Evolutionary conservation across 1,140 invertebrate genomes (phyloP), one percentile per base, ranked within the genome.

Genomic region (Euwallacea similis): DNA sequence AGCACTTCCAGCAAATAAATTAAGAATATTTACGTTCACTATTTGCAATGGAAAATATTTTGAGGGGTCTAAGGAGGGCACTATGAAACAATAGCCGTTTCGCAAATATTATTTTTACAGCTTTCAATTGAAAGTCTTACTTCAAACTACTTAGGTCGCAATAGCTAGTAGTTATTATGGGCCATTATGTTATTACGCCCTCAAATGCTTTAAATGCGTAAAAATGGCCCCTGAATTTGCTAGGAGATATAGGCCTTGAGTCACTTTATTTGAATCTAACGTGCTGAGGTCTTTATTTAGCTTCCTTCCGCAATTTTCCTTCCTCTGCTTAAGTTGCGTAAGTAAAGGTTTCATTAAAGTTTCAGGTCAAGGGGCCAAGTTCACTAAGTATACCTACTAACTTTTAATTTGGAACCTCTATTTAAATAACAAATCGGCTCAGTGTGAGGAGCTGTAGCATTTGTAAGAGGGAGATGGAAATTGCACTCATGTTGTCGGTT

Each of bases 121-220:
- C 76, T 73, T 76, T 73, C 73, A 70, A 75, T 73, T 66, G 67
- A 74, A 73, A 71, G 74, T 74, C 75, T 75, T 75, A 73, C 68
- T 74, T 73, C 61, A 76, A 76, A 78, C 75, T 78, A 69, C 66
- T 73, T 75, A 74, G 66, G 69, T 72, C 71, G 74, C 76, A 79
- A 79, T 76, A 76, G 77, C 70, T 61, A 72, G 69, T 74, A 75
- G 76, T 74, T 79, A 80, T 80, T 80, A 79, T 73, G 69, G 74
- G 73, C 58, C 76, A 79, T 78, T 80, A 80, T 78, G 75, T 74
- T 79, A 80, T 80, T 80, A 80, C 78, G 79, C 78, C 79, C 76
- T 79, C 78, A 73, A 76, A 72, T 69, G 72, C 73, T 78, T 78
- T 78, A 77, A 76, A 79, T 77, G 76, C 76, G 72, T 77, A 66